Percentiles rank a stretch among this genome's conserved stretches.
Conservation (phyloP, 1,140 invertebrate species). For the Cotesia typhae region DNA sequence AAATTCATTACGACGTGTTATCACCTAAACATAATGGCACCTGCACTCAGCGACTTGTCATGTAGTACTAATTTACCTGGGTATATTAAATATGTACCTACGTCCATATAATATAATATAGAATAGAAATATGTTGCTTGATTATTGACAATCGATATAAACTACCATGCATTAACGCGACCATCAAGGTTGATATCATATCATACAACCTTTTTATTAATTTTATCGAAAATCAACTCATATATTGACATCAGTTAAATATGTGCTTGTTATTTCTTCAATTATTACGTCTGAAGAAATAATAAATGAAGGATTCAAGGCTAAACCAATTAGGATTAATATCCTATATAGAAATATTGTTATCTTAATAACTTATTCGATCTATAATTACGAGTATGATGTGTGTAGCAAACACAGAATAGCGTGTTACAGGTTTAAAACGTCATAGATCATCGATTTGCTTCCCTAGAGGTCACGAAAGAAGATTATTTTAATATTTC, state of each 20-base stretch:
- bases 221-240: too few relatives aligned
- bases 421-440: constrained; percentile 24
- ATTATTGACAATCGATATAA: constrained; percentile 64
- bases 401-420: constrained; percentile 18
- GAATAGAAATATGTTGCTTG: constrained; percentile 40
- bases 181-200: constrained; percentile 4
- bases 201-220: too few relatives aligned
- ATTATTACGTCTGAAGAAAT: neutral
- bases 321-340: neutral
- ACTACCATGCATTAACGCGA: constrained; percentile 25
- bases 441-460: constrained; percentile 30
- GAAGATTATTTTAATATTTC: neutral
- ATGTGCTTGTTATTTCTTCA: neutral
- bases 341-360: neutral
- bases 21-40: neutral
- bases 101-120: constrained; percentile 8
- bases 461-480: constrained; percentile 23
- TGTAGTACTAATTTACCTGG: constrained; percentile 43
- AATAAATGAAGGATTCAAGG: too few relatives aligned
- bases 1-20: constrained; percentile 42
- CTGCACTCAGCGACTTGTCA: constrained; percentile 18
- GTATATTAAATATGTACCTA: neutral
- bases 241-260: neutral
- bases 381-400: constrained; percentile 11
- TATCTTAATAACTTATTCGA: neutral